A percentile compares a stretch with the other conserved stretches of the same genome.
phyloP scores from a whole-genome alignment of 64 coral and sea anemone species.

The Platygyra sinensis region DNA sequence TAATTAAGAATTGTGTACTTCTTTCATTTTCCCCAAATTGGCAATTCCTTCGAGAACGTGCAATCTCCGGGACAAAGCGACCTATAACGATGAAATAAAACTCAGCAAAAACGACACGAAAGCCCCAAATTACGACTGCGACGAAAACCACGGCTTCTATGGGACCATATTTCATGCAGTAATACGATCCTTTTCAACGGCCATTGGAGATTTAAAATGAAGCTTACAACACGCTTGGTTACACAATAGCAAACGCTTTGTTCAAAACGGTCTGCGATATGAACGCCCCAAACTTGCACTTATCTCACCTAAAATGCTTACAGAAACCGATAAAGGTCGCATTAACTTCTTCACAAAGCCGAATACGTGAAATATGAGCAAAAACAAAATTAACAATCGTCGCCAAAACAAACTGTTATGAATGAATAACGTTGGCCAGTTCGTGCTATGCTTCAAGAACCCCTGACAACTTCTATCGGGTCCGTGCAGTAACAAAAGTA shows the following conservation, averaged over 20 bases:
- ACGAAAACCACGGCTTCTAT: too few relatives aligned
- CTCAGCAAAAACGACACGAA: neutral
- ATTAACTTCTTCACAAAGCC: conserved; percentile 17
- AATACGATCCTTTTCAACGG: conserved; percentile 80
- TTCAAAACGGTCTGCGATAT: neutral
- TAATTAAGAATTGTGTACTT: conserved; percentile 73
- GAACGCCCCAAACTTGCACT: neutral
- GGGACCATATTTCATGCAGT: conserved; percentile 63
- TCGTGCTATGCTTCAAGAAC: conserved; percentile 7
- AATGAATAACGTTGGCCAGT: conserved; percentile 46
- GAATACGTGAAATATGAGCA: conserved; percentile 1
- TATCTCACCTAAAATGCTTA: neutral
- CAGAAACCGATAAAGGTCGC: neutral
- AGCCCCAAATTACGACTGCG: conserved; percentile 11
- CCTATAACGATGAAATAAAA: neutral
- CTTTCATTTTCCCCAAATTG: conserved; percentile 31
- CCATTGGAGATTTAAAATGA: conserved; percentile 97
- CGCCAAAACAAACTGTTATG: conserved; percentile 47
- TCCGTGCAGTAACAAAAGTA: neutral
- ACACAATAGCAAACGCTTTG: conserved; percentile 35
- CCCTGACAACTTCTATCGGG: conserved; percentile 2
- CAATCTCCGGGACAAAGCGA: neutral
- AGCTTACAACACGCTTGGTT: conserved; percentile 63
- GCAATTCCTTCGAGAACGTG: conserved; percentile 20
- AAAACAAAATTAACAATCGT: conserved; percentile 30